phyloP scores from a whole-genome alignment of 1,140 invertebrate genomes.

The Cherax quadricarinatus region DNA sequence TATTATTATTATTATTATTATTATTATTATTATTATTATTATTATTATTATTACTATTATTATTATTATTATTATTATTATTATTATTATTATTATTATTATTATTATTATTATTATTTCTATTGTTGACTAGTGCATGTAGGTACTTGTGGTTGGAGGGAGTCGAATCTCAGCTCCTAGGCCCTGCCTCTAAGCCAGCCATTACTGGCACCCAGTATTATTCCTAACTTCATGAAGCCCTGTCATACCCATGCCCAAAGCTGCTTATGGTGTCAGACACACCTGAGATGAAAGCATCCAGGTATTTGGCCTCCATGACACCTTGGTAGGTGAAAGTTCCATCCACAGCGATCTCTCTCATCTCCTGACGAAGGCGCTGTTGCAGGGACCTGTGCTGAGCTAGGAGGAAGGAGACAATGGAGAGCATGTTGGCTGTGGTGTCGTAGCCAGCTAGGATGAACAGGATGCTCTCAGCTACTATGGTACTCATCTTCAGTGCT shows the following conservation, averaged over 20 bases:
- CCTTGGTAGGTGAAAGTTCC: constrained; percentile 49
- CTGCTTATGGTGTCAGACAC: neutral
- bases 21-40: no score
- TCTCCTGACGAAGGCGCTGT: constrained; percentile 71
- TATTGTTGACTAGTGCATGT: no score
- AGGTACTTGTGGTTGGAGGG: no score
- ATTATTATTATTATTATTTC: no score
- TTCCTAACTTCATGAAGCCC: no score
- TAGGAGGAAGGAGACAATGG: constrained; percentile 75
- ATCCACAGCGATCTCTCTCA: constrained; percentile 8
- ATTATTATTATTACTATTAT: no score
- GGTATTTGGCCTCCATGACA: constrained; percentile 64
- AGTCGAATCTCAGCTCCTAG: no score
- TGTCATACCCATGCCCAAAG: neutral
- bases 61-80: no score
- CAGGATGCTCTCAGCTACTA: constrained; percentile 74
- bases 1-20: no score
- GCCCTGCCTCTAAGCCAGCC: no score
- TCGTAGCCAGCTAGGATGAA: constrained; percentile 78
- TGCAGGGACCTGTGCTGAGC: constrained; percentile 74
- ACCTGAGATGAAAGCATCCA: constrained; percentile 61
- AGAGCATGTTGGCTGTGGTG: constrained; percentile 77
- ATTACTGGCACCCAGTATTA: no score
- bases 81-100: no score
- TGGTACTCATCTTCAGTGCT: constrained; percentile 73